Conservation (phyloP, 2,797 vertebrate genomes). For the Silurus lanzhouensis region DNA sequence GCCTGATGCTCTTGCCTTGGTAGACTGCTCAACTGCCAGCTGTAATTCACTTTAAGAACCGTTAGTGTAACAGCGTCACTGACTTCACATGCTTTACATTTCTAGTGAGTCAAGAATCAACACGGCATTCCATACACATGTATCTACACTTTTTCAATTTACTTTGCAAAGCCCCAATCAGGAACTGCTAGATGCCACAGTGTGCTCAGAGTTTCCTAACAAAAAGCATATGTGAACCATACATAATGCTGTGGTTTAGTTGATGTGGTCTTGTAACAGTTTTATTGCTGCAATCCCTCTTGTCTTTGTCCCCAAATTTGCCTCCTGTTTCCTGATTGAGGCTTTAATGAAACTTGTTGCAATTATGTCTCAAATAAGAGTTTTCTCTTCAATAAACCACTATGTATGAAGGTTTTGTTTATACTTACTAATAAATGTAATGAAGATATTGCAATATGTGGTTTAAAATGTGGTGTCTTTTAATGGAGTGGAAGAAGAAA, state of each 20-base stretch:
- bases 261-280: conserved; percentile 40
- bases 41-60: conserved; percentile 40
- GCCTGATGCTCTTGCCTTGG: conserved; percentile 74
- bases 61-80: conserved; percentile 59
- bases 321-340: conserved; percentile 57
- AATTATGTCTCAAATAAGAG: conserved; percentile 59
- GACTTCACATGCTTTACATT: conserved; percentile 61
- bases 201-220: not conserved
- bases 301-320: conserved; percentile 42
- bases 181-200: conserved; percentile 28
- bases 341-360: conserved; percentile 54
- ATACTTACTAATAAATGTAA: conserved; percentile 66
- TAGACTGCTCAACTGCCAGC: conserved; percentile 69
- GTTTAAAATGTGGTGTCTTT: conserved; percentile 72
- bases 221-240: conserved; percentile 17
- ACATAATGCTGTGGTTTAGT: conserved; percentile 34
- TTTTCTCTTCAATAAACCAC: conserved; percentile 65
- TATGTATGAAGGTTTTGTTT: conserved; percentile 64
- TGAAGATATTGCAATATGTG: conserved; percentile 68
- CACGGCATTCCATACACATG: conserved; percentile 73
- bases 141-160: conserved; percentile 62
- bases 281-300: conserved; percentile 36
- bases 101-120: conserved; percentile 58
- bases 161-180: conserved; percentile 27
- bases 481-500: conserved; percentile 54